Evolutionary conservation across 2,888 invertebrate species (phyloP).

Genomic region (Hemistola chrysoprasaria): DNA sequence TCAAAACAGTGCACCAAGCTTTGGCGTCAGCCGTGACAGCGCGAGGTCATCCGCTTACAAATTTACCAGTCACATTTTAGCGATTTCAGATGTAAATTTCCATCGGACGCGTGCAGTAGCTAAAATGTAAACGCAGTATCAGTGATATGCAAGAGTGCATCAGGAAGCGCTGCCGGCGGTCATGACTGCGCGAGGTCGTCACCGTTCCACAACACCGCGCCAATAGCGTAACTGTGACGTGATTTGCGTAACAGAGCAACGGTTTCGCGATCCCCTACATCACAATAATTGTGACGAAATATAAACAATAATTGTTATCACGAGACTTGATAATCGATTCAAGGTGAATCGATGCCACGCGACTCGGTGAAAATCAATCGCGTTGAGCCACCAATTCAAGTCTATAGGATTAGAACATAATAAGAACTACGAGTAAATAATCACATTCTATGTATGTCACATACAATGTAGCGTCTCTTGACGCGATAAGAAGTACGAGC

Average conservation of each 20-base stretch:
- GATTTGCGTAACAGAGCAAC: conserved; percentile 41
- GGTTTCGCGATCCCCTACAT: conserved; percentile 21
- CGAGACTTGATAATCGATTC: conserved; percentile 1
- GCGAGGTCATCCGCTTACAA: conserved; percentile 2
- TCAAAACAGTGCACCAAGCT: no score
- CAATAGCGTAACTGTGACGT: conserved; percentile 44
- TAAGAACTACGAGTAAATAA: no score
- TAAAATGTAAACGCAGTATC: conserved; percentile 36
- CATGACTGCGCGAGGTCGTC: conserved; percentile 41
- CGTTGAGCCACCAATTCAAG: no score
- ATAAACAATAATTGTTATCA: conserved; percentile 2
- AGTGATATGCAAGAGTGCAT: conserved; percentile 33
- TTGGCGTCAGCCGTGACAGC: no score
- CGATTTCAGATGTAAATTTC: conserved; percentile 3
- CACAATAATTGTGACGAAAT: conserved; percentile 17
- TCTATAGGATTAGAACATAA: conserved; percentile 8
- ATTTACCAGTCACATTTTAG: neutral
- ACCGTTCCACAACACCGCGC: conserved; percentile 29
- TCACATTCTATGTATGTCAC: no score
- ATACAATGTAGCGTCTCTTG: no score
- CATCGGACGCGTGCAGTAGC: conserved; percentile 21
- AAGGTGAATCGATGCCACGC: neutral
- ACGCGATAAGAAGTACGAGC: no score
- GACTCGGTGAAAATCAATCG: no score
- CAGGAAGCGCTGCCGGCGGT: conserved; percentile 44